A percentile compares a stretch with the other conserved stretches of the same genome.
Conservation (phyloP, 2,113 vertebrate genomes). For the Dromaius novaehollandiae region DNA sequence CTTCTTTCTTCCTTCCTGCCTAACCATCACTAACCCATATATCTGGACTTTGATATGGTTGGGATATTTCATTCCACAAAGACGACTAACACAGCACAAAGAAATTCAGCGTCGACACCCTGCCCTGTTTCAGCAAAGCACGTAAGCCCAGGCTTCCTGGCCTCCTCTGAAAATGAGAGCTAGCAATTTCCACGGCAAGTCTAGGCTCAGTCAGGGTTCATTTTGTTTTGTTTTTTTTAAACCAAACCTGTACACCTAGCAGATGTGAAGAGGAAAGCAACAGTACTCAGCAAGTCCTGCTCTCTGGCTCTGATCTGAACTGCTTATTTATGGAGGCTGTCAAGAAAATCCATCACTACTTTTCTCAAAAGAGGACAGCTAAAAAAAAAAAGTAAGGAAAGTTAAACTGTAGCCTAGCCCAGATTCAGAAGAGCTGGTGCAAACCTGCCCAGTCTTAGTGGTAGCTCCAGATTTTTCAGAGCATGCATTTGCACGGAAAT, state of each 20-base stretch:
- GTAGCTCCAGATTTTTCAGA: background rate
- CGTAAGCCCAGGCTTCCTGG: background rate
- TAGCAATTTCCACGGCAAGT: no score
- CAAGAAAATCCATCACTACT: background rate
- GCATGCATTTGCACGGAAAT: rapidly evolving
- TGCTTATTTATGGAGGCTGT: background rate
- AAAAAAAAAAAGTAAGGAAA: background rate
- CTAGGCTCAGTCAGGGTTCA: no score
- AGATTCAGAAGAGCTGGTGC: background rate
- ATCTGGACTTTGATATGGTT: background rate
- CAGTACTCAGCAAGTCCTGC: background rate
- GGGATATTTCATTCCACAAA: background rate
- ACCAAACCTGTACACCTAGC: no score
- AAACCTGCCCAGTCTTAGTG: rapidly evolving
- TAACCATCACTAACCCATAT: background rate
- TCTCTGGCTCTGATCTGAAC: background rate
- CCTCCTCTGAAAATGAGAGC: background rate
- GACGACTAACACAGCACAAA: background rate
- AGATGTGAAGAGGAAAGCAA: background rate
- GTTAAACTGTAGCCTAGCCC: background rate
- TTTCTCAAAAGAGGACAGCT: background rate
- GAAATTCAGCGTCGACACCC: background rate
- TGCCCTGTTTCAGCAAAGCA: background rate
- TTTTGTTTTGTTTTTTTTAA: background rate
- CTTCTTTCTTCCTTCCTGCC: background rate